Conservation (phyloP, 2,888 invertebrate species). For the Lasioglossum marginatum region DNA sequence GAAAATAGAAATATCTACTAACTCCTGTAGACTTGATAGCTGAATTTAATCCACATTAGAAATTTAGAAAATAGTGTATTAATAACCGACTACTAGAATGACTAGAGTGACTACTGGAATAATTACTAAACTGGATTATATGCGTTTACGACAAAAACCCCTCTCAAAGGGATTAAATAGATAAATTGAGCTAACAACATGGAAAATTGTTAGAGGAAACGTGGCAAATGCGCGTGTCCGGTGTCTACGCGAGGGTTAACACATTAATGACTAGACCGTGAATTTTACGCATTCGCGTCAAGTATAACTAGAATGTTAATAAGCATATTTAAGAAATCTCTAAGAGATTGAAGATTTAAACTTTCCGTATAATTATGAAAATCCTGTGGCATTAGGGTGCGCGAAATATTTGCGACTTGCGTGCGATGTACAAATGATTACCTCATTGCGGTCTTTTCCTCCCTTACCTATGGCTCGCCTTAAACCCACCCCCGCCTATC, state of each 20-base stretch:
- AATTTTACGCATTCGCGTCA: background rate
- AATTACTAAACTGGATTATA: no score
- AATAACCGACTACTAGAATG: no score
- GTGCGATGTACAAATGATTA: background rate
- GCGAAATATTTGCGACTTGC: background rate
- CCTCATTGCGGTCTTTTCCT: conserved; percentile 41
- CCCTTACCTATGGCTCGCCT: conserved; percentile 59
- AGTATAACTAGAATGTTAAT: background rate
- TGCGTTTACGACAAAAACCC: background rate
- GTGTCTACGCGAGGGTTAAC: conserved; percentile 1
- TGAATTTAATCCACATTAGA: no score
- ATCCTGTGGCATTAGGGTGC: background rate
- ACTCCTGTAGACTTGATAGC: background rate
- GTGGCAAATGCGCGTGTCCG: conserved; percentile 6
- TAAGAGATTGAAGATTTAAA: background rate
- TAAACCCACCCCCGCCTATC: conserved; percentile 42
- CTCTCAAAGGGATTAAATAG: background rate
- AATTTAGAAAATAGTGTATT: no score
- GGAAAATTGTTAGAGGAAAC: conserved; percentile 6
- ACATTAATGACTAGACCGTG: background rate
- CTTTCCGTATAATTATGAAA: background rate
- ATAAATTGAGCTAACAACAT: background rate
- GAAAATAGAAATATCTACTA: background rate
- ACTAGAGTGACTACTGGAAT: no score
- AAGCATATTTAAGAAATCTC: background rate